Evolutionary conservation across 2,113 vertebrate genomes (phyloP).

Genomic region (Aepyceros melampus): DNA sequence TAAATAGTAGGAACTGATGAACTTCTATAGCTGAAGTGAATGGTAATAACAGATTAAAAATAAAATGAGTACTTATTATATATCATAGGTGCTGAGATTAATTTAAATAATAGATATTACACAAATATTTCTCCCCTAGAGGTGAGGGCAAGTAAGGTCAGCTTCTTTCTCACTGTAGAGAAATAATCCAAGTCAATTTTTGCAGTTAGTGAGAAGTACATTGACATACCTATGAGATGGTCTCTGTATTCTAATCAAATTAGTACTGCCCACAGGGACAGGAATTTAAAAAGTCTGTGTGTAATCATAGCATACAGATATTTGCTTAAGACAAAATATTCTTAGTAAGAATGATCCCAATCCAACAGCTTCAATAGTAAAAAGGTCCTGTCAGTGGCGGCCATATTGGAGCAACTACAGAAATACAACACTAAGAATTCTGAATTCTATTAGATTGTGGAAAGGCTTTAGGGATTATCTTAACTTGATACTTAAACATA

Average conservation of each 20-base stretch:
- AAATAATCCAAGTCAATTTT: not conserved
- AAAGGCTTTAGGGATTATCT: constrained; percentile 16
- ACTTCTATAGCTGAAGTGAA: constrained; percentile 12
- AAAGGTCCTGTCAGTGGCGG: not conserved
- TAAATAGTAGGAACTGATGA: constrained; percentile 29
- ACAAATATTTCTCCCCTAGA: not conserved
- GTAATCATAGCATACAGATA: not conserved
- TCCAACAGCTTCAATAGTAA: not conserved
- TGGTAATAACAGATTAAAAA: constrained; percentile 21
- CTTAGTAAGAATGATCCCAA: constrained; percentile 9
- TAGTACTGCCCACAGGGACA: not conserved
- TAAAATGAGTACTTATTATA: not conserved
- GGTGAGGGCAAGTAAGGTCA: not conserved
- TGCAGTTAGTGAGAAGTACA: constrained; percentile 39
- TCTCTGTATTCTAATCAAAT: constrained; percentile 5
- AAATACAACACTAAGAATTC: not conserved
- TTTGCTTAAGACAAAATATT: constrained; percentile 15
- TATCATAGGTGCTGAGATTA: not conserved
- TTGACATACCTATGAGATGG: not conserved
- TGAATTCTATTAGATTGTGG: not conserved
- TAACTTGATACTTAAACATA: not conserved
- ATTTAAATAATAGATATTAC: constrained; percentile 42
- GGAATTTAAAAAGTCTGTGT: not conserved
- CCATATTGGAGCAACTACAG: not conserved
- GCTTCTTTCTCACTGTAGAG: not conserved